Conservation (phyloP, 1,140 invertebrate species). For the Caenorhabditis brenneri region DNA sequence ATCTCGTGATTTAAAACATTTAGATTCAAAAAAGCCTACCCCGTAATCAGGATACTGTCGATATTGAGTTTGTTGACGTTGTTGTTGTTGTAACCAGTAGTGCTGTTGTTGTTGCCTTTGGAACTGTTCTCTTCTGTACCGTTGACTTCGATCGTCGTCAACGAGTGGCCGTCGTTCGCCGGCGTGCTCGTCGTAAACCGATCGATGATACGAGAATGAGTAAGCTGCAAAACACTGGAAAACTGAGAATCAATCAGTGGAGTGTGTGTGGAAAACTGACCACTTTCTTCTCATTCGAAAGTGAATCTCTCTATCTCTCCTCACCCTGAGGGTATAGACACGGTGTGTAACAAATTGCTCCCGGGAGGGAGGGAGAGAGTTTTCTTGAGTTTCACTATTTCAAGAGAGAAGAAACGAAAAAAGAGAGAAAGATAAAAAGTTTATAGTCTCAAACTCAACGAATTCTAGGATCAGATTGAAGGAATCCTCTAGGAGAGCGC, state of each 20-base stretch:
- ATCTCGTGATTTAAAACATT: neutral
- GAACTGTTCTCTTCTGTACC: neutral
- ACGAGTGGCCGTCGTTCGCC: slow-evolving; percentile 26
- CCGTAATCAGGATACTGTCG: slow-evolving; percentile 10
- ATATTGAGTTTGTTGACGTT: too few species aligned
- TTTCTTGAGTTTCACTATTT: neutral
- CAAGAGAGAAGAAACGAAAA: neutral
- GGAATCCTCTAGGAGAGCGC: neutral
- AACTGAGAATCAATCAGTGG: neutral
- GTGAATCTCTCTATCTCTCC: too few species aligned
- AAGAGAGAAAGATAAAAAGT: neutral
- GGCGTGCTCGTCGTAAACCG: slow-evolving; percentile 34
- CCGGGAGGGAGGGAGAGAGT: too few species aligned
- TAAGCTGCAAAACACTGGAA: too few species aligned
- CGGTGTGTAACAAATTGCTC: slow-evolving; percentile 31
- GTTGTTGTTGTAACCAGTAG: neutral
- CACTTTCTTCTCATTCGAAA: neutral
- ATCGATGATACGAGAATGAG: slow-evolving; percentile 43
- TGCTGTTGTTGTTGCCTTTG: neutral
- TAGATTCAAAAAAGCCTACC: neutral
- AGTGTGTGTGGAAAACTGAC: neutral
- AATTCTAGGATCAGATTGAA: neutral
- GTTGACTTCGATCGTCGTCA: neutral
- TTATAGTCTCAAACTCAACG: neutral
- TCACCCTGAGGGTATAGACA: neutral